phyloP scores from a whole-genome alignment of 2,797 vertebrate species.

The Gymnopithys bicolor region DNA sequence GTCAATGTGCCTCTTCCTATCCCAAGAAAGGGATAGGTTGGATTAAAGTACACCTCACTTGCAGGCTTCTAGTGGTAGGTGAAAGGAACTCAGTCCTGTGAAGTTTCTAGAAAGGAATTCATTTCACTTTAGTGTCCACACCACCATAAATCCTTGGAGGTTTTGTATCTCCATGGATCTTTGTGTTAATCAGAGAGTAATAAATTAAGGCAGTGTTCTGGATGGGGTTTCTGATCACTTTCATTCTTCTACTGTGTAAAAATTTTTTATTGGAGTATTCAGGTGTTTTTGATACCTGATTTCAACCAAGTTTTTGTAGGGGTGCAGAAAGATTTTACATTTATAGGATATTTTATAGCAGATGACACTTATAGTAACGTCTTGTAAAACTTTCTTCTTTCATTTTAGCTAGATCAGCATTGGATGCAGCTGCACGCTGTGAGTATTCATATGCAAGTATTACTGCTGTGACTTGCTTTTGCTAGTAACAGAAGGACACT shows the following conservation, averaged over 20 bases:
- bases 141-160: neutral
- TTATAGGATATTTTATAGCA: neutral
- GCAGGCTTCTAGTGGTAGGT: neutral
- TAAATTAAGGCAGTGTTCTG: neutral
- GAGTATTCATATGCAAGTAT: slow-evolving; percentile 75
- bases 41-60: neutral
- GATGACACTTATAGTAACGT: slow-evolving; percentile 1
- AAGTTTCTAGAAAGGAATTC: neutral
- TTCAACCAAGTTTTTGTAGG: neutral
- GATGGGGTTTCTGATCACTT: neutral
- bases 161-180: neutral
- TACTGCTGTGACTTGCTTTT: slow-evolving; percentile 28
- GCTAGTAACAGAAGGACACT: slow-evolving; percentile 1
- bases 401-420: slow-evolving; percentile 77
- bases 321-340: neutral
- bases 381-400: slow-evolving; percentile 47
- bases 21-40: neutral
- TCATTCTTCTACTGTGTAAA: neutral
- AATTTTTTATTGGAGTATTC: neutral
- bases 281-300: neutral
- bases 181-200: neutral
- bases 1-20: neutral
- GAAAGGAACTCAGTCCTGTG: neutral
- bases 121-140: neutral
- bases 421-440: slow-evolving; percentile 78